Conservation (phyloP, 2,113 vertebrate genomes). For the Antennarius striatus region DNA sequence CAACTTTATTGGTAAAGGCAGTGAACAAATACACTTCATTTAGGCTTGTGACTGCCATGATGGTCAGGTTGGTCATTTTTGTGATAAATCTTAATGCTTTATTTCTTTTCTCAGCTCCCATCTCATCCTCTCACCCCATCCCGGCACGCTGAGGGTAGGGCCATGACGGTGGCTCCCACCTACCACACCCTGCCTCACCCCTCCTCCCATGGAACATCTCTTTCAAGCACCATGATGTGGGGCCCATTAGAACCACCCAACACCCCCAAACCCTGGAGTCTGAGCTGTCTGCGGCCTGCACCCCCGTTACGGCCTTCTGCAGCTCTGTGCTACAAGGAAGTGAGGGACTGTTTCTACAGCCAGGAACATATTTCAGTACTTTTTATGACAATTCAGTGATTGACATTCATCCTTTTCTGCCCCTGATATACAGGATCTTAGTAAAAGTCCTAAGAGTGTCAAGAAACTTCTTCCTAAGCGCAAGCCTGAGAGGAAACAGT, state of each 20-base stretch:
- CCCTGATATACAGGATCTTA: conserved; percentile 86
- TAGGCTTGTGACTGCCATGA: no score
- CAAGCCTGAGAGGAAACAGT: conserved; percentile 96
- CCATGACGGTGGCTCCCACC: conserved; percentile 88
- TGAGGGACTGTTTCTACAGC: conserved; percentile 50
- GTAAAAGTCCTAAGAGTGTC: conserved; percentile 99
- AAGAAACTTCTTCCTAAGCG: conserved; percentile 98
- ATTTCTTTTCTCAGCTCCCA: conserved; percentile 84
- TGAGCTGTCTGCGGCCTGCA: conserved; percentile 95
- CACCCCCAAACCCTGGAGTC: conserved; percentile 97
- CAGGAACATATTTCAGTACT: not conserved
- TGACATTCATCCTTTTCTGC: not conserved
- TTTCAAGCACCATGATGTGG: conserved; percentile 92
- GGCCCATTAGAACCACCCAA: conserved; percentile 95
- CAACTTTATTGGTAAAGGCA: no score
- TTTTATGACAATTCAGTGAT: not conserved
- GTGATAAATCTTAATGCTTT: no score
- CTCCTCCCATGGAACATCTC: conserved; percentile 91
- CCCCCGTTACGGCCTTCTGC: conserved; percentile 94
- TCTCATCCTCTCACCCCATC: conserved; percentile 94
- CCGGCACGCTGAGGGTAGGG: conserved; percentile 91
- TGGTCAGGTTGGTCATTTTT: no score
- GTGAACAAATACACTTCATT: no score
- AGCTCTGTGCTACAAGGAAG: conserved; percentile 98
- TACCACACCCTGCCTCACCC: conserved; percentile 98